Conservation (phyloP, 1,140 invertebrate species). For the Drosophila varians region DNA sequence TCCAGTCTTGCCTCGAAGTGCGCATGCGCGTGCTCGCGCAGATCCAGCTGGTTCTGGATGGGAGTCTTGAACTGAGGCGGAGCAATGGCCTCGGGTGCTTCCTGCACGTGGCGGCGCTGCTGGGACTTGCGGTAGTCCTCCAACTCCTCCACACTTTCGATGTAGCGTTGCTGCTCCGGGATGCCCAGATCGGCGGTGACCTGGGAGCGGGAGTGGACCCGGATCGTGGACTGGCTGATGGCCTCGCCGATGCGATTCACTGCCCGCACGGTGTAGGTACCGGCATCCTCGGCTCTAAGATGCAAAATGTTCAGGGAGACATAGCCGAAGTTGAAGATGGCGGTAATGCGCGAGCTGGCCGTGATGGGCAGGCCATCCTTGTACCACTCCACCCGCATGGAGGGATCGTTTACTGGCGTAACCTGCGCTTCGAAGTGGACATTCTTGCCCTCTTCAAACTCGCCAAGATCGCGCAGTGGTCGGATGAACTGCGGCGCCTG, state of each 20-base stretch:
- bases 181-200: slow-evolving; percentile 94
- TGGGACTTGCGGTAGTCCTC: slow-evolving; percentile 94
- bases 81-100: slow-evolving; percentile 90
- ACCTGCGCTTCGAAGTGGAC: slow-evolving; percentile 98
- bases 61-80: slow-evolving; percentile 96
- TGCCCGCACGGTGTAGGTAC: slow-evolving; percentile 95
- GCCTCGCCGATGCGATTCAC: slow-evolving; percentile 94
- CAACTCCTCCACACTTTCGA: slow-evolving; percentile 95
- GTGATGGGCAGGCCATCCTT: slow-evolving; percentile 97
- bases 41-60: slow-evolving; percentile 94
- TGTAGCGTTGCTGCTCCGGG: slow-evolving; percentile 96
- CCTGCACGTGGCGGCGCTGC: slow-evolving; percentile 90
- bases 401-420: slow-evolving; percentile 97
- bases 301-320: slow-evolving; percentile 99
- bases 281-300: slow-evolving; percentile 96
- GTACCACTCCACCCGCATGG: slow-evolving; percentile 99
- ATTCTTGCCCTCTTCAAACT: slow-evolving; percentile 94
- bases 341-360: slow-evolving; percentile 96
- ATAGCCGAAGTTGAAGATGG: slow-evolving; percentile 99
- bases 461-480: slow-evolving; percentile 93
- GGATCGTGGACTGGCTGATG: slow-evolving; percentile 90
- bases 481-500: slow-evolving; percentile 95
- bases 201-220: slow-evolving; percentile 90
- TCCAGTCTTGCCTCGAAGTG: slow-evolving; percentile 98
- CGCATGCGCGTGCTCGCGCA: slow-evolving; percentile 96